phyloP scores from a whole-genome alignment of 2,888 invertebrate genomes.

The Mythimna loreyi region DNA sequence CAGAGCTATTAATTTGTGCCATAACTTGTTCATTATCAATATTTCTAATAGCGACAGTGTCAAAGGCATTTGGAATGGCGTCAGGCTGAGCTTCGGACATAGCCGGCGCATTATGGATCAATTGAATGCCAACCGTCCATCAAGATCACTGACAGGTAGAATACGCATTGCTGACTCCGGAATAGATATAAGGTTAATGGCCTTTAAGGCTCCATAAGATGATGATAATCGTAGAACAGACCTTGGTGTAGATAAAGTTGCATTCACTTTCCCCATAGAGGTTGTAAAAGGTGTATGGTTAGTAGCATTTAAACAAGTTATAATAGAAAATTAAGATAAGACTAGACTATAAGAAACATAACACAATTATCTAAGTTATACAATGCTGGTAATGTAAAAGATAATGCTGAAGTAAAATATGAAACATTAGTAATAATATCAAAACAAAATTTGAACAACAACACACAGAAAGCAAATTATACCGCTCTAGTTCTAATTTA shows the following conservation, averaged over 20 bases:
- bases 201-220: conserved; percentile 17
- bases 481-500: conserved; percentile 44
- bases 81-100: conserved; percentile 18
- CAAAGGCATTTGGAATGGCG: conserved; percentile 24
- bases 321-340: conserved; percentile 6
- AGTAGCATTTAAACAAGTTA: conserved; percentile 1
- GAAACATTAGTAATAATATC: not conserved
- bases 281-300: not conserved
- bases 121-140: conserved; percentile 56
- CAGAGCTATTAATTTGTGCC: not conserved
- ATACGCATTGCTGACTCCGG: conserved; percentile 16
- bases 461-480: conserved; percentile 34
- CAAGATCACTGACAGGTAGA: conserved; percentile 51
- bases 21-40: conserved; percentile 6
- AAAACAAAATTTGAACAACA: conserved; percentile 17
- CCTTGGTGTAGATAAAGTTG: conserved; percentile 5
- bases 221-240: conserved; percentile 11
- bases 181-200: conserved; percentile 36
- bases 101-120: conserved; percentile 39
- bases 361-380: not conserved
- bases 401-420: not conserved
- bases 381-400: conserved; percentile 5
- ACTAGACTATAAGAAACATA: not conserved
- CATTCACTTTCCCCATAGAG: conserved; percentile 4
- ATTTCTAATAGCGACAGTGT: conserved; percentile 21